A percentile compares a stretch with the other conserved stretches of the same genome.
Evolutionary conservation across 2,797 vertebrate genomes (phyloP).

Genomic region (Falco columbarius): DNA sequence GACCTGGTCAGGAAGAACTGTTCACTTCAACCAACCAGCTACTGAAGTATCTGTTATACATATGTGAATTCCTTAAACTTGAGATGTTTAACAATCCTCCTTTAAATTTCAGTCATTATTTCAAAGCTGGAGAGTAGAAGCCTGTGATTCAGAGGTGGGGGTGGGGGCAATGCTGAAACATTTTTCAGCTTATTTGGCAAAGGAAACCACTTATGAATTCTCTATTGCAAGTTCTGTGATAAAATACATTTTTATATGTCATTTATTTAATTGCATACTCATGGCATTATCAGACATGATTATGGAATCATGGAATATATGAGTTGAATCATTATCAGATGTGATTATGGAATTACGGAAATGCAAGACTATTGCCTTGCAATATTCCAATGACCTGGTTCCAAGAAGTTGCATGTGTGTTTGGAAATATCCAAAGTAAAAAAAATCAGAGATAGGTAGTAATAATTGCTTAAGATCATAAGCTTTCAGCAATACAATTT

Average conservation of each 20-base stretch:
- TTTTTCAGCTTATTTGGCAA: background rate
- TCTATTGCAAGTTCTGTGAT: background rate
- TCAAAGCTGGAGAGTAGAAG: background rate
- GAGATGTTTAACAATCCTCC: background rate
- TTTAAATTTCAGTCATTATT: background rate
- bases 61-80: background rate
- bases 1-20: background rate
- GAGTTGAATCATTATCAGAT: background rate
- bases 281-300: background rate
- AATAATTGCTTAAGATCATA: background rate
- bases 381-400: background rate
- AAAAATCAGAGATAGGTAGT: background rate
- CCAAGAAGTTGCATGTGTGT: background rate
- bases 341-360: background rate
- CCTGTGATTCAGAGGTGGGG: background rate
- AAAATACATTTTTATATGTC: background rate
- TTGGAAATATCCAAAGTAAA: background rate
- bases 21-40: conserved; percentile 13
- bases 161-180: background rate
- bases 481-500: background rate
- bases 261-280: background rate
- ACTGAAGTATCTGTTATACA: conserved; percentile 42
- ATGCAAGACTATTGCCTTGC: background rate
- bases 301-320: background rate
- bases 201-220: background rate